Percentiles rank a stretch among this genome's conserved stretches.
These are phyloP conservation scores for Carassius carassius DNA, from an alignment of 2,113 vertebrate genomes.

Conservation along the genomic window DNA sequence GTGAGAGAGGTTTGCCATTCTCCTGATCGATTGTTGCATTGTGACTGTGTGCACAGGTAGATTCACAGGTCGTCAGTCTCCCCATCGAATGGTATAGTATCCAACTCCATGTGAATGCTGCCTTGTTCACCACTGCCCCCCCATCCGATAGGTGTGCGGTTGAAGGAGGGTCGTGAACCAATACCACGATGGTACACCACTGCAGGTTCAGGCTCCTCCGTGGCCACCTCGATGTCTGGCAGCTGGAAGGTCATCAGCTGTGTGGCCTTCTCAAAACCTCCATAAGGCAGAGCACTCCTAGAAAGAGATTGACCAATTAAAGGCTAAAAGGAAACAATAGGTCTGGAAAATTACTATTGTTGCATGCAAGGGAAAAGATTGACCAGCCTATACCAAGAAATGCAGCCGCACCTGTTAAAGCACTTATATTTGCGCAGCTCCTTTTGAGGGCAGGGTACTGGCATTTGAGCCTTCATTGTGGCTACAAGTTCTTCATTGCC, in stretches of 20 bases:
- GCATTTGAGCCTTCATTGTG: slow-evolving; percentile 80
- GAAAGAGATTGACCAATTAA: slow-evolving; percentile 22
- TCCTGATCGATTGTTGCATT: slow-evolving; percentile 19
- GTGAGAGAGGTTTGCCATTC: background rate
- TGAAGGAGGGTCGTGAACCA: slow-evolving; percentile 91
- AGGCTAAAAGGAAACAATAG: background rate
- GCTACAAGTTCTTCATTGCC: slow-evolving; percentile 84
- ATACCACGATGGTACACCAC: slow-evolving; percentile 88
- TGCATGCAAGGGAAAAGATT: background rate
- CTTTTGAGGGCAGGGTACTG: slow-evolving; percentile 72
- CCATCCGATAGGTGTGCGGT: slow-evolving; percentile 98
- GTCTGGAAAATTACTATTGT: background rate
- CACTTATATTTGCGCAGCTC: slow-evolving; percentile 85
- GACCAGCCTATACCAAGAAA: background rate
- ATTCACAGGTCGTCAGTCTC: slow-evolving; percentile 95
- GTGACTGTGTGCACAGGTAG: slow-evolving; percentile 29
- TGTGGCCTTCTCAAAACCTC: slow-evolving; percentile 92
- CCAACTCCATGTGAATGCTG: slow-evolving; percentile 83
- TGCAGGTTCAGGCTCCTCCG: slow-evolving; percentile 82
- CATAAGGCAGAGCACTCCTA: slow-evolving; percentile 90
- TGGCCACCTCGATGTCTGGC: slow-evolving; percentile 83
- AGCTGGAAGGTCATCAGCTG: slow-evolving; percentile 97
- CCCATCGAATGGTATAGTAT: slow-evolving; percentile 82
- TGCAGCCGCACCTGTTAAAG: slow-evolving; percentile 87
- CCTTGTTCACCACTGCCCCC: slow-evolving; percentile 83